Conservation (phyloP, 2,797 vertebrate species). For the Apogon talboti region DNA sequence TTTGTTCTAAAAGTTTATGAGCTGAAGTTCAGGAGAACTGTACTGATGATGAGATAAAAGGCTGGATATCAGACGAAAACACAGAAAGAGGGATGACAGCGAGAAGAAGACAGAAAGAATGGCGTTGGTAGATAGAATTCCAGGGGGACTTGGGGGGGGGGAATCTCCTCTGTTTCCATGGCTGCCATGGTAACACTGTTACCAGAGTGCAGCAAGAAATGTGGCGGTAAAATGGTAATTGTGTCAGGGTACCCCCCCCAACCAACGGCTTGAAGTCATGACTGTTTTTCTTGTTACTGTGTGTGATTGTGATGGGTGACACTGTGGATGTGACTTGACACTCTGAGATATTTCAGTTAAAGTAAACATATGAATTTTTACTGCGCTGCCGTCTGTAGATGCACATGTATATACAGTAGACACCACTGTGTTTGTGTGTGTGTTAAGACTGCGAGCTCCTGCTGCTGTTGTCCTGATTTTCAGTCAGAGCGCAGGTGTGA, state of each 20-base stretch:
- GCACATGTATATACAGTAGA: constrained; percentile 1
- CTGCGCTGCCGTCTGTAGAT: not conserved
- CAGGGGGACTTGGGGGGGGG: constrained; percentile 45
- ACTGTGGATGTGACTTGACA: constrained; percentile 6
- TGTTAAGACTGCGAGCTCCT: constrained; percentile 45
- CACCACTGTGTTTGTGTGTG: constrained; percentile 20
- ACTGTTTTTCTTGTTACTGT: not conserved
- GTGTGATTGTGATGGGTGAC: constrained; percentile 8
- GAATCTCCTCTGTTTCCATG: constrained; percentile 61
- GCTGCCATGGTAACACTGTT: constrained; percentile 75
- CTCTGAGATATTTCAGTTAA: constrained; percentile 3
- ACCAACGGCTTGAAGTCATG: constrained; percentile 33
- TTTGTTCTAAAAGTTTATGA: constrained; percentile 6
- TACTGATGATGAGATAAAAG: not conserved
- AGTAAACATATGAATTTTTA: constrained; percentile 8
- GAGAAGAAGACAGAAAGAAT: constrained; percentile 50
- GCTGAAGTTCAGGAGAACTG: not conserved
- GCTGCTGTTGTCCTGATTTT: constrained; percentile 64
- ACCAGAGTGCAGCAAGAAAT: constrained; percentile 45
- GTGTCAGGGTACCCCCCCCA: constrained; percentile 26
- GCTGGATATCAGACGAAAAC: constrained; percentile 19
- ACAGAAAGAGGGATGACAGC: constrained; percentile 8
- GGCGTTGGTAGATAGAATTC: constrained; percentile 66
- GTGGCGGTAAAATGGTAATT: constrained; percentile 48
- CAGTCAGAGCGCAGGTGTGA: constrained; percentile 67